Conservation (phyloP, 2,797 vertebrate genomes). For the Hemitrygon akajei region DNA sequence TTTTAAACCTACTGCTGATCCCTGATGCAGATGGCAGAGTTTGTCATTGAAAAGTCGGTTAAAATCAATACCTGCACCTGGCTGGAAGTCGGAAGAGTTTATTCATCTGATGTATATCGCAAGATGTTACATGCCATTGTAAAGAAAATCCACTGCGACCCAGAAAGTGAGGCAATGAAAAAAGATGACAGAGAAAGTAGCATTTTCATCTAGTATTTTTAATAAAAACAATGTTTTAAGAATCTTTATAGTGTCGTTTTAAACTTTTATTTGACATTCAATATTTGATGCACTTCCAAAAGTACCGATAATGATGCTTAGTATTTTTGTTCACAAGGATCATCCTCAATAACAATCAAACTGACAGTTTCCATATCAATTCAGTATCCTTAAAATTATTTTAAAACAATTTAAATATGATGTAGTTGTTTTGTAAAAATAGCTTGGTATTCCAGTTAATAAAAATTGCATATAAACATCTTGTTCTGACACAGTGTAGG, state of each 20-base stretch:
- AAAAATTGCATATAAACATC: conserved; percentile 34
- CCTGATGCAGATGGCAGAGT: too few relatives aligned
- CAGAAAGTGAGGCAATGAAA: too few relatives aligned
- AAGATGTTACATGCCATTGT: not conserved
- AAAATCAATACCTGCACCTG: too few relatives aligned
- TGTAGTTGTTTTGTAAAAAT: conserved; percentile 10
- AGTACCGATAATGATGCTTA: not conserved
- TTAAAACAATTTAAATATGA: not conserved
- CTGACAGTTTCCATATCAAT: not conserved
- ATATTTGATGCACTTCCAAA: conserved; percentile 18
- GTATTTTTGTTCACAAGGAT: conserved; percentile 14
- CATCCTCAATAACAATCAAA: conserved; percentile 19
- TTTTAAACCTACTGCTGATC: not conserved
- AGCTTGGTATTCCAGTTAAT: conserved; percentile 14
- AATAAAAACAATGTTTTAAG: conserved; percentile 4
- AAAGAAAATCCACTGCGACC: not conserved
- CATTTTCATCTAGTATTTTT: not conserved
- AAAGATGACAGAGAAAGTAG: not conserved
- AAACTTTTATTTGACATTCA: conserved; percentile 12
- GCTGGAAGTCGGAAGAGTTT: too few relatives aligned
- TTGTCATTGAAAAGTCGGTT: too few relatives aligned
- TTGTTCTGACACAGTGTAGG: conserved; percentile 12
- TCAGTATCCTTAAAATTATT: not conserved
- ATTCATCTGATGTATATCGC: not conserved
- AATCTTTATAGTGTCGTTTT: not conserved